Evolutionary conservation across 2,797 vertebrate genomes (phyloP), one percentile per base, ranked within the genome.

Genomic region (Acomys russatus): DNA sequence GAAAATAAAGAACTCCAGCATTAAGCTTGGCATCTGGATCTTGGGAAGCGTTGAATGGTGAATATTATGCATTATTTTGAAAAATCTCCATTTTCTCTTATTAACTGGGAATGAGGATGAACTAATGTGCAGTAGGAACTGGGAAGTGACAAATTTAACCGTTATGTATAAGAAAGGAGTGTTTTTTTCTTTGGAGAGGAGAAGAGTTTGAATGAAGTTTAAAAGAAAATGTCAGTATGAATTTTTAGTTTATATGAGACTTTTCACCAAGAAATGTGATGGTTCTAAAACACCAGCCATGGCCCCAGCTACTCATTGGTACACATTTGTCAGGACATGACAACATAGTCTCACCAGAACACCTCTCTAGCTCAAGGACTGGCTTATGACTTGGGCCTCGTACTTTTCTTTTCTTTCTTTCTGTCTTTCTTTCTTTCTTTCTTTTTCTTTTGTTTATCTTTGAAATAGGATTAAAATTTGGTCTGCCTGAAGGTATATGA

Each of bases 391-490:
- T 63, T 61, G 1, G 68, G 17, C 38, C 61, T 89, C 12, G 17
- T 66, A 70, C 44, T 80, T 91, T 73, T 70, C n/a, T 80, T 74
- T 56, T 15, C 15, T 90, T 20, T 94, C 35, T 28, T 56, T 68
- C 88, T 92, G 33, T 61, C 38, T 91, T 63, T 80, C 44, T 44
- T 44, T 44, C 15, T 90, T 20, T 94, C 35, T 28, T 90, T 92
- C 28, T 61, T n/a, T 91, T 56, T 80, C 56, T 14, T 3, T 59
- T 59, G 56, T 17, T 59, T 59, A 59, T 17, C 22, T 91, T 35
- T 95, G 83, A 93, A 88, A 92, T 93, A 8, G 22, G 15, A 78
- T 83, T 96, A 76, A 97, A 85, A 86, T 22, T 61, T 73, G 71
- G 22, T 93, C 54, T 77, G 61, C 38, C 38, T 82, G 8, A 49